These are phyloP conservation scores for Littorina saxatilis DNA, from an alignment of 1,140 invertebrate species.

Conservation along the genomic window DNA sequence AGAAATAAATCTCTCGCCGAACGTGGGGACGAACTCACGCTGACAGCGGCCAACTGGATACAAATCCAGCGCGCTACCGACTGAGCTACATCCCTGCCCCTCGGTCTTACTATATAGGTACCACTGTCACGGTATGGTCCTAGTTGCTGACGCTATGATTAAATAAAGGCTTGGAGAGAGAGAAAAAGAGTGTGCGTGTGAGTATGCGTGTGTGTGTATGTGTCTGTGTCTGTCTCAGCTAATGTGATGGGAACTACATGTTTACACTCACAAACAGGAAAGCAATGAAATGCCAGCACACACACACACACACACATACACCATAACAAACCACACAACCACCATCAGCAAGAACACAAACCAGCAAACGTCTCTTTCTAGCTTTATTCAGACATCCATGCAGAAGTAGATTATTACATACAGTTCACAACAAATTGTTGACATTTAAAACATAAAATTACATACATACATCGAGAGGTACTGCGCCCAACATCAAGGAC, in stretches of 20 bases:
- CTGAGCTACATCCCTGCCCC: too few species aligned
- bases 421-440: slow-evolving; percentile 23
- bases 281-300: background rate
- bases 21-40: too few species aligned
- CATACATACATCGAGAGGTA: slow-evolving; percentile 10
- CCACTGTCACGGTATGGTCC: too few species aligned
- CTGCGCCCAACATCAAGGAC: background rate
- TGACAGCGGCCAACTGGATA: too few species aligned
- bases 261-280: background rate
- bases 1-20: too few species aligned
- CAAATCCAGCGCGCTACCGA: too few species aligned
- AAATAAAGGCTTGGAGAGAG: too few species aligned
- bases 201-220: background rate
- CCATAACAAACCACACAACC: background rate
- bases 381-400: slow-evolving; percentile 25
- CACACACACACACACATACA: slow-evolving; percentile 20
- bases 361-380: background rate
- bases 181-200: too few species aligned
- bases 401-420: slow-evolving; percentile 22
- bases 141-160: too few species aligned
- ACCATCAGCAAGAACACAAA: too few species aligned
- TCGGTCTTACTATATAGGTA: too few species aligned
- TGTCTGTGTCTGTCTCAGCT: too few species aligned
- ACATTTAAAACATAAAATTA: slow-evolving; percentile 23
- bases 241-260: background rate